These are phyloP conservation scores for Psophia crepitans DNA, from an alignment of 2,113 vertebrate genomes.

Conservation along the genomic window DNA sequence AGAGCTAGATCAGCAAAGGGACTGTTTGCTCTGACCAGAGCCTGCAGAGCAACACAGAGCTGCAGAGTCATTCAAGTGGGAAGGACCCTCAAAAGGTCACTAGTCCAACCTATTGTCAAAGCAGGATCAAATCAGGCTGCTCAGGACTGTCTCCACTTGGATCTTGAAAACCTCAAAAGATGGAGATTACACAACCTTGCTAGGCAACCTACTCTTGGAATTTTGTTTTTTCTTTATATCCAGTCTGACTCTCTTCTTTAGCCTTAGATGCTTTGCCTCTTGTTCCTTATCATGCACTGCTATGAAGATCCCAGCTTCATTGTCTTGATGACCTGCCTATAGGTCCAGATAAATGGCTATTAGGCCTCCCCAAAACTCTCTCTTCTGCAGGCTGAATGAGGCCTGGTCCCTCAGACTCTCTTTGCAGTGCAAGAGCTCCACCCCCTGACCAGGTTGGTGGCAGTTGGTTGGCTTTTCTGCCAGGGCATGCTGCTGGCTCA, in stretches of 20 bases:
- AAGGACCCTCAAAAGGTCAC: not conserved
- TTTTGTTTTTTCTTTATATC: not conserved
- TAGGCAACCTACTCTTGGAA: not conserved
- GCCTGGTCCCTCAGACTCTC: not conserved
- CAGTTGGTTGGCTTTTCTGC: not conserved
- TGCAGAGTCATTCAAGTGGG: not conserved
- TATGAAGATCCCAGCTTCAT: not conserved
- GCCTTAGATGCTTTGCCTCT: not conserved
- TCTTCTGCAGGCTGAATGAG: not conserved
- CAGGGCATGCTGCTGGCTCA: not conserved
- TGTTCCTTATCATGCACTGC: not conserved
- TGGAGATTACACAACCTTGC: not conserved
- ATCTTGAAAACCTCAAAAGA: not conserved
- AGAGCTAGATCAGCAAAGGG: not conserved
- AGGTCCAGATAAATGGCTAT: not conserved
- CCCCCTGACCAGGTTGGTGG: not conserved
- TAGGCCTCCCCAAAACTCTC: not conserved
- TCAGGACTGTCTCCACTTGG: not conserved
- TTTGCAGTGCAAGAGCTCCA: not conserved
- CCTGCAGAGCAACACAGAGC: not conserved
- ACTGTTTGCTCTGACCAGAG: not conserved
- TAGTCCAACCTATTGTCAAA: not conserved
- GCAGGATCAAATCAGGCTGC: not conserved
- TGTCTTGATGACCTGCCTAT: not conserved
- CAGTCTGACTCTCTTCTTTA: not conserved